Percentiles rank a stretch among this genome's conserved stretches.
phyloP scores from a whole-genome alignment of 2,797 vertebrate genomes.

The Echeneis naucrates region DNA sequence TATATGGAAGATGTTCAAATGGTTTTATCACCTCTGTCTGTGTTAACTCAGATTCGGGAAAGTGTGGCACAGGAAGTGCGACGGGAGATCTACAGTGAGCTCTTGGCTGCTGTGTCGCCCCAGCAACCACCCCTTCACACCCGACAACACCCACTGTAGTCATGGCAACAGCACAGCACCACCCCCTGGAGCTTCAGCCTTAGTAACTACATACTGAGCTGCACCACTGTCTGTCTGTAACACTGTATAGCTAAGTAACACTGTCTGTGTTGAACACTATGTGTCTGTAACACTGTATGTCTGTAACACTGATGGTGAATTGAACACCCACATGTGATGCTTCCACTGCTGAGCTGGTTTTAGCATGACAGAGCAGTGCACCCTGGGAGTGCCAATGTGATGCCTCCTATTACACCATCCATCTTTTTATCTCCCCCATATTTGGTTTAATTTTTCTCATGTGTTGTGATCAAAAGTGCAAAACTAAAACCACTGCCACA shows the following conservation, averaged over 20 bases:
- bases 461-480: conserved; percentile 30
- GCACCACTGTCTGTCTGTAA: conserved; percentile 69
- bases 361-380: conserved; percentile 17
- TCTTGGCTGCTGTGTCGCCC: conserved; percentile 89
- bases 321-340: conserved; percentile 27
- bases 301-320: conserved; percentile 66
- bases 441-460: conserved; percentile 19
- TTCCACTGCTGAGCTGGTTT: conserved; percentile 1
- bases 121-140: conserved; percentile 69
- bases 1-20: background rate
- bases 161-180: conserved; percentile 37
- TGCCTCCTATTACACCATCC: background rate
- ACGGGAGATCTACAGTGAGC: conserved; percentile 92
- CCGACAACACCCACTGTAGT: conserved; percentile 66
- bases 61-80: conserved; percentile 93
- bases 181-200: conserved; percentile 33
- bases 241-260: conserved; percentile 71
- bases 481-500: conserved; percentile 33
- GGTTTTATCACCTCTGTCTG: background rate
- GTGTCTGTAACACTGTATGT: conserved; percentile 71
- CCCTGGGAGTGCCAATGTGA: conserved; percentile 23
- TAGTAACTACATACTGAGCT: conserved; percentile 45
- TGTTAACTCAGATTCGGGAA: conserved; percentile 89
- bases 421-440: background rate
- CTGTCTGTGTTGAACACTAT: conserved; percentile 57